Evolutionary conservation across 2,113 vertebrate genomes (phyloP).

Genomic region (Passer montanus): DNA sequence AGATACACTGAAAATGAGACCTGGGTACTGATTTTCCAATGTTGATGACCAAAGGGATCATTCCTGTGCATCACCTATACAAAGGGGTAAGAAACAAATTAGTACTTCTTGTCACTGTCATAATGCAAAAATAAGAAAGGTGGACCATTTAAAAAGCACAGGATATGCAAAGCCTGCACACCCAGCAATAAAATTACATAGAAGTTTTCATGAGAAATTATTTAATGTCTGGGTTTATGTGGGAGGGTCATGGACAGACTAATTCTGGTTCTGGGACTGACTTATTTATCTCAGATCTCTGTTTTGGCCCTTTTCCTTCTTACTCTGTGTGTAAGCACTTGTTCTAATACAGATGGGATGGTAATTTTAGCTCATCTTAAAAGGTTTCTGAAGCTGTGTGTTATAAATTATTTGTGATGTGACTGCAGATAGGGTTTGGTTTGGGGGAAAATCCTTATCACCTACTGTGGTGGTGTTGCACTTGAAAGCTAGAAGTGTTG

Average conservation of each 20-base stretch:
- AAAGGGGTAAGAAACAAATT: not conserved
- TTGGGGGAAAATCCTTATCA: not conserved
- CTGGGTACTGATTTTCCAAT: fast-evolving
- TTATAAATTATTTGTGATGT: not conserved
- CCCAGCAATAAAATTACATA: not conserved
- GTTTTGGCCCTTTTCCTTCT: not conserved
- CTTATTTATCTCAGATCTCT: not conserved
- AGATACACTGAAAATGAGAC: not conserved
- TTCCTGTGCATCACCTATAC: not conserved
- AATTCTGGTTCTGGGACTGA: not conserved
- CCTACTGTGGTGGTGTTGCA: not conserved
- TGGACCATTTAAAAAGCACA: not conserved
- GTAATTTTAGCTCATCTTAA: not conserved
- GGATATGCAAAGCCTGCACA: not conserved
- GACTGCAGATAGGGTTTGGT: not conserved
- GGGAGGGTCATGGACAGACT: fast-evolving
- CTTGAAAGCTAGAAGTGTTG: not conserved
- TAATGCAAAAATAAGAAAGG: not conserved
- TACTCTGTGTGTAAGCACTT: not conserved
- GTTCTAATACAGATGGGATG: not conserved
- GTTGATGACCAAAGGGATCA: fast-evolving
- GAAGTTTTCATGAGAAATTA: not conserved
- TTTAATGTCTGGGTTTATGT: not conserved
- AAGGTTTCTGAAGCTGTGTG: not conserved
- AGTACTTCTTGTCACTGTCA: not conserved